Base-by-base conservation (phyloP, 2,797 vertebrate genomes). In the Poeciliopsis turneri region DNA sequence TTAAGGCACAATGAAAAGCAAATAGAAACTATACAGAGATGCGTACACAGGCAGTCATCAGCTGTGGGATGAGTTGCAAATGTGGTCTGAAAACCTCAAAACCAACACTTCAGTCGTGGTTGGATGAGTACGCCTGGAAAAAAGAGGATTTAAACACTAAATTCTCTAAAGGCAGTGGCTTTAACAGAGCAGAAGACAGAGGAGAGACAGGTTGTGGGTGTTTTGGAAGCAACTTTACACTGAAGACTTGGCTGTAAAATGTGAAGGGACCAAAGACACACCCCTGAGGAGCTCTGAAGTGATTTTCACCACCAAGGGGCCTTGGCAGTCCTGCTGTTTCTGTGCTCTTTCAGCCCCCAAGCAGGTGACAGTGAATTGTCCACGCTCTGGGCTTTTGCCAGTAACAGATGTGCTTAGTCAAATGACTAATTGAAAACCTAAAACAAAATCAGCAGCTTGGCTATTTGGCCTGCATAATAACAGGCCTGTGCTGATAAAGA, bases 351-450 rank as follows among this genome's bases (percentile, higher is more conserved):
- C 93, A 93, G 96, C 97, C 91, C 97, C 96, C 92, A 95, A 97
- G 95, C 96, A 92, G 92, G 96, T 97, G 96, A 97, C 96, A 95
- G 96, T 93, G 61, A 93, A 94, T 95, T 86, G 96, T 97, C 97
- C 96, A 87, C 91, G 93, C 91, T 95, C 97, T 96, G 97, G 97
- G 96, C 94, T 91, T 92, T 93, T 96, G 97, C 97, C 98, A 97
- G 97, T 95, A 97, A 97, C 98, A 99, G 98, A 99, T 99, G 97
- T 98, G 97, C 96, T 97, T 97, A 97, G 97, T 97, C 97, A 98
- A 96, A 98, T 98, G 97, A 99, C 97, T 99, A 98, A 99, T 99
- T 99, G 97, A 98, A 99, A 98, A 98, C 96, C 97, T 97, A 97
- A 97, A 97, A 98, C 97, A 97, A 97, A 98, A 97, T 97, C 97